Percentiles rank a stretch among this genome's conserved stretches.
Evolutionary conservation across 2,888 invertebrate species (phyloP).

Genomic region (Folsomia manolachei): DNA sequence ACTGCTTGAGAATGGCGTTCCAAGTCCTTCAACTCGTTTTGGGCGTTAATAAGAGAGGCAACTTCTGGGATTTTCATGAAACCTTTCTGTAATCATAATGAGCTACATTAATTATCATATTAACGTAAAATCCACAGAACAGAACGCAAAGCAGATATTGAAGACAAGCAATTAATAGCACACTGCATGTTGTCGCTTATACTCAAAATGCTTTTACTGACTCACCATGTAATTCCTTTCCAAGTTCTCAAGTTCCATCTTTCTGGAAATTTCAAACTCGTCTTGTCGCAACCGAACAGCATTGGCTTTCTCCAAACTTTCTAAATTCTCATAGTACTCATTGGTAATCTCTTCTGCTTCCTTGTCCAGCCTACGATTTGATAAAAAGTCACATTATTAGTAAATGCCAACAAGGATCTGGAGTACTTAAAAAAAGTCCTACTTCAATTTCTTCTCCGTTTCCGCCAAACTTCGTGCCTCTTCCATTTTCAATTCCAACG

Average conservation of each 20-base stretch:
- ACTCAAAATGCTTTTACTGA: too few relatives aligned
- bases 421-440: too few relatives aligned
- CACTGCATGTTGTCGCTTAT: too few relatives aligned
- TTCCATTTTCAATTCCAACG: not conserved
- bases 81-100: too few relatives aligned
- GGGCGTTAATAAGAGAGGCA: too few relatives aligned
- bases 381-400: not conserved
- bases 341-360: not conserved
- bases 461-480: not conserved
- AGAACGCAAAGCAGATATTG: too few relatives aligned
- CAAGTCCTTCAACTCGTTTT: too few relatives aligned
- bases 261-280: not conserved
- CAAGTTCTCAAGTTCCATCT: not conserved
- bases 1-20: too few relatives aligned
- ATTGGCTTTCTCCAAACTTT: not conserved
- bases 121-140: too few relatives aligned
- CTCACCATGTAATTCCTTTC: not conserved
- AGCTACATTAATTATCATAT: too few relatives aligned
- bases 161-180: too few relatives aligned
- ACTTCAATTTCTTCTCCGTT: not conserved
- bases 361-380: not conserved
- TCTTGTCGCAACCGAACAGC: not conserved
- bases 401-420: not conserved
- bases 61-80: too few relatives aligned
- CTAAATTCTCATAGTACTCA: not conserved